Conservation (phyloP, 2,797 vertebrate genomes). For the Rhabdomys pumilio region DNA sequence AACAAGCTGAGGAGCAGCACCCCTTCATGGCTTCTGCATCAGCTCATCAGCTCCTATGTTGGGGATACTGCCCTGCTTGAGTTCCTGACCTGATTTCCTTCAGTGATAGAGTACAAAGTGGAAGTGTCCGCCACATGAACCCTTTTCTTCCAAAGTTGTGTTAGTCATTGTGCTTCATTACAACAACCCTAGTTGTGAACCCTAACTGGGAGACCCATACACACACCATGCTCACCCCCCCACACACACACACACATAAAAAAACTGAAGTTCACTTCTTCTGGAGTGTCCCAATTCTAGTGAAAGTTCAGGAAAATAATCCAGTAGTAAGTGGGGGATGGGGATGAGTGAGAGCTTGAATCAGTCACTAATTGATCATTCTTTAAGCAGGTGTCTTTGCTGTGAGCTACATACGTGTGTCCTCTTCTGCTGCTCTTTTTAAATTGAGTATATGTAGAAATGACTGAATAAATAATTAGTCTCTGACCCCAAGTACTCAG, state of each 20-base stretch:
- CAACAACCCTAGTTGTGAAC: neutral
- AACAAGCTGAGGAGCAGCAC: neutral
- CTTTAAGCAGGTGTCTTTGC: neutral
- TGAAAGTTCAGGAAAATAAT: conserved; percentile 16
- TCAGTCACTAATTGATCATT: neutral
- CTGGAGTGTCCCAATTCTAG: neutral
- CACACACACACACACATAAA: neutral
- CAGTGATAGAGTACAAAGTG: neutral
- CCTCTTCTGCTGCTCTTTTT: neutral
- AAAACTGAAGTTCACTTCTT: conserved; percentile 10
- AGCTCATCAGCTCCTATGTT: neutral
- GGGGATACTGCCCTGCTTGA: neutral
- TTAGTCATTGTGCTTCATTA: neutral
- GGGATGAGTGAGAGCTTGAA: neutral
- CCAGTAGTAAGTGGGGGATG: neutral
- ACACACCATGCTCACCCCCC: neutral
- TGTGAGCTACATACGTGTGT: neutral
- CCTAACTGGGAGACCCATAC: neutral
- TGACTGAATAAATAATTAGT: neutral
- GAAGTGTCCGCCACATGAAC: neutral
- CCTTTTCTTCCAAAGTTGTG: neutral
- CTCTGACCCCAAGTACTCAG: neutral
- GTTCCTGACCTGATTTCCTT: neutral
- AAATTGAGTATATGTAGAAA: neutral
- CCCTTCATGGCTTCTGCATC: neutral